Conservation (phyloP, 2,888 invertebrate genomes). For the Pedicia rivosa region DNA sequence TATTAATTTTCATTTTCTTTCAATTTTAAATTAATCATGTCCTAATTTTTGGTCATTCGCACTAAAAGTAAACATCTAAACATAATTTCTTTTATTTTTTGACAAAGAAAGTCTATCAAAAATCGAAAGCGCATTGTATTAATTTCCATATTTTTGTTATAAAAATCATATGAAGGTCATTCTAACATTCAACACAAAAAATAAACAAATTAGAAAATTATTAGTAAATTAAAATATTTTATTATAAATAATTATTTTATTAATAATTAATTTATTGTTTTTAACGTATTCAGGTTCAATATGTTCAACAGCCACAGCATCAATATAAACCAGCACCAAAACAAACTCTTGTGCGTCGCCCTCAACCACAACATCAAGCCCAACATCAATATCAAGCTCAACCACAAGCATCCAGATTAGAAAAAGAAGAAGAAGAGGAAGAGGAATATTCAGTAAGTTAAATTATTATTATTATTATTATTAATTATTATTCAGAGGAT, state of each 20-base stretch:
- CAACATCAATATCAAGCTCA: conserved; percentile 14
- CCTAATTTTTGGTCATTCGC: too few species aligned
- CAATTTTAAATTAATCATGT: too few species aligned
- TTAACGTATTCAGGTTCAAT: conserved; percentile 8
- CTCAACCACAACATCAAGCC: conserved; percentile 16
- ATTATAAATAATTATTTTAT: not conserved
- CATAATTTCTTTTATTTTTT: too few species aligned
- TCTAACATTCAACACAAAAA: too few species aligned
- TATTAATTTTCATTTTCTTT: too few species aligned
- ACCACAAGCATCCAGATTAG: conserved; percentile 9
- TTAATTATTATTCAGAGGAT: not conserved
- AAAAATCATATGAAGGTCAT: too few species aligned
- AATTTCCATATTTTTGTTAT: too few species aligned
- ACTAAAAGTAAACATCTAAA: too few species aligned
- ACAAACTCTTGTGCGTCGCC: conserved; percentile 19
- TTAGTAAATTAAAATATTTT: not conserved
- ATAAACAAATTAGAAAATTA: not conserved
- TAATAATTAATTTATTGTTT: not conserved
- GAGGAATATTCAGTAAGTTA: conserved; percentile 3
- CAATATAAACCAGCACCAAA: conserved; percentile 22
- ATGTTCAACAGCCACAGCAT: conserved; percentile 19
- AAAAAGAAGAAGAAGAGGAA: conserved; percentile 1
- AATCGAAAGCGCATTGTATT: too few species aligned
- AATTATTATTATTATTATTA: not conserved
- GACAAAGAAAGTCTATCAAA: too few species aligned